Base-by-base conservation (phyloP, 2,888 invertebrate species). In the Merodon equestris region DNA sequence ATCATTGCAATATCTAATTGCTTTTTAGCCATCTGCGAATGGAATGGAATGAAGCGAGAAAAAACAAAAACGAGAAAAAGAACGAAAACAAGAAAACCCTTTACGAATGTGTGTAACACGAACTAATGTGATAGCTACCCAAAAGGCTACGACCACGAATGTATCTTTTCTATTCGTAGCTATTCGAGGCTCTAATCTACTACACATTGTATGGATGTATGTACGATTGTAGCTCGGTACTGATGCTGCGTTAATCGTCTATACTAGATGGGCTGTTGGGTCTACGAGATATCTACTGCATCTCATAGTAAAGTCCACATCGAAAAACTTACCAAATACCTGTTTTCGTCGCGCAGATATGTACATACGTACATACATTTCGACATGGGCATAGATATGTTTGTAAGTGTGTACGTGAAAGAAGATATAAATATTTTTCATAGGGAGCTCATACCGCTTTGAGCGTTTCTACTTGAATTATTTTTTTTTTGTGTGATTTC, bases 391-490 rank as follows among this genome's bases (percentile, higher is more conserved):
- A 4, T 7, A 27, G 3, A 27, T 27, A 27, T 27, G 27, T 27
- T 4, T 27, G 3, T 27, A 27, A 4, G 27, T 27, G 27, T 27
- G 27, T 27, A 27, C 27, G 27, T 27, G 27, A 27, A 27, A 27
- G 27, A 38, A 60, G 44, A 73, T 68, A 73, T 54, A 60, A 68
- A 79, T 79, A 74, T 74, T 70, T 68, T 79, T 73, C 67, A 57
- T 73, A 68, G 68, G 67, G 77, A 79, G 73, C 68, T 72, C 66
- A 75, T 71, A 66, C 56, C 64, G 68, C 73, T 74, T 64, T 64
- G 58, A 73, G 77, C 73, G 57, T 73, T 73, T 48, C n/a, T 9
- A 56, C 54, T 68, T 63, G 40, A 34, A 14, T 63, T 51, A 40
- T 68, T 56, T 74, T 74, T 36, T 50, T 76, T 63, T 63, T 56